Conservation (phyloP, 2,113 vertebrate species). For the Campylorhamphus procurvoides region DNA sequence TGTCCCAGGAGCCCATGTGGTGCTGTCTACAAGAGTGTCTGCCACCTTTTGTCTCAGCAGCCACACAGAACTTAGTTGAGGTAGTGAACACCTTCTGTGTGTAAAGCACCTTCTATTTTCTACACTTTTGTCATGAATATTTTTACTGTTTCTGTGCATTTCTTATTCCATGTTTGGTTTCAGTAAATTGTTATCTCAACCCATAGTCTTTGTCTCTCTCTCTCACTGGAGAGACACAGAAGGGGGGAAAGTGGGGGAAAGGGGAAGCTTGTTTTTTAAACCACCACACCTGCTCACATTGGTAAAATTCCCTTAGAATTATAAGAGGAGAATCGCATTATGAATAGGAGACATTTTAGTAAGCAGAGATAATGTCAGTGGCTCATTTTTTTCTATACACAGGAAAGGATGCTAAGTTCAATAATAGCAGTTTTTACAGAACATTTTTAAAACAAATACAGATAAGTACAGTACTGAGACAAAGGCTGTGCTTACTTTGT, state of each 20-base stretch:
- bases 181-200: neutral
- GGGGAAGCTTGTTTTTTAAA: neutral
- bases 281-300: neutral
- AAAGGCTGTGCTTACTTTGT: conserved; percentile 58
- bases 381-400: conserved; percentile 45
- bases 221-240: neutral
- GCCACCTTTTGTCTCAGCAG: accelerated
- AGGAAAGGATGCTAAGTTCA: conserved; percentile 32
- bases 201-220: neutral
- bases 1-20: neutral
- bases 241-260: neutral
- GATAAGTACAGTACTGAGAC: conserved; percentile 34
- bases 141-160: neutral
- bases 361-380: neutral
- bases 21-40: neutral
- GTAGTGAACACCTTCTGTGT: neutral
- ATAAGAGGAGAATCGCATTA: neutral
- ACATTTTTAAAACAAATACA: conserved; percentile 63
- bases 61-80: accelerated
- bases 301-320: neutral
- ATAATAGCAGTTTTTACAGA: conserved; percentile 68
- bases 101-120: neutral
- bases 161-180: neutral
- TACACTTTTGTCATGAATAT: neutral
- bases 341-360: neutral